phyloP scores from a whole-genome alignment of 2,113 vertebrate species.

The Nannobrachium achirus region DNA sequence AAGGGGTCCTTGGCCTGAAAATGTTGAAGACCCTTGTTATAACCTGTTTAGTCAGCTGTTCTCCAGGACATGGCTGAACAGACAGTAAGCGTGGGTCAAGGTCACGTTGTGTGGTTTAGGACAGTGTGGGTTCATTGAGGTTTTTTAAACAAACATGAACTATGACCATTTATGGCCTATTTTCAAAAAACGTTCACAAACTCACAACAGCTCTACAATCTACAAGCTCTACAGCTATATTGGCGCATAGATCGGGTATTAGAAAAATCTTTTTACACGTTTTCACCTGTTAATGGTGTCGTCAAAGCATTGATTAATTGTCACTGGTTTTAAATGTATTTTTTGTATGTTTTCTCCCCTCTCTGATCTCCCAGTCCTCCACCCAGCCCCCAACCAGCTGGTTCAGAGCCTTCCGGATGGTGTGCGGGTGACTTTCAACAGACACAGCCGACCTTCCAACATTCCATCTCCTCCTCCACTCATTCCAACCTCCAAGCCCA shows the following conservation, averaged over 20 bases:
- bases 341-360: conserved; percentile 3
- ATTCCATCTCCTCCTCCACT: conserved; percentile 93
- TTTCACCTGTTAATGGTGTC: too few species aligned
- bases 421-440: conserved; percentile 88
- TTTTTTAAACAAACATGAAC: not conserved
- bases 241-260: too few species aligned
- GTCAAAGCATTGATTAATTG: not conserved
- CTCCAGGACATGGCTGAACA: conserved; percentile 36
- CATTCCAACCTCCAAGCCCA: conserved; percentile 97
- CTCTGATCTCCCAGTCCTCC: conserved; percentile 82
- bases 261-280: too few species aligned
- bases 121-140: conserved; percentile 21
- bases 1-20: too few species aligned
- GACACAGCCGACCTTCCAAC: conserved; percentile 88
- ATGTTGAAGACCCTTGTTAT: too few species aligned
- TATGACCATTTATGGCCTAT: too few species aligned
- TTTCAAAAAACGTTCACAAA: too few species aligned
- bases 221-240: too few species aligned
- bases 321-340: not conserved
- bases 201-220: too few species aligned
- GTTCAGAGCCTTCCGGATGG: conserved; percentile 89
- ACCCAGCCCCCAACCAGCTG: conserved; percentile 91
- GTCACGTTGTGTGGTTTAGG: conserved; percentile 27
- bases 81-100: conserved; percentile 28
- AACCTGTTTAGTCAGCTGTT: conserved; percentile 40